Evolutionary conservation across 2,888 invertebrate species (phyloP), one percentile per base, ranked within the genome.

Genomic region (Epinotia demarniana): DNA sequence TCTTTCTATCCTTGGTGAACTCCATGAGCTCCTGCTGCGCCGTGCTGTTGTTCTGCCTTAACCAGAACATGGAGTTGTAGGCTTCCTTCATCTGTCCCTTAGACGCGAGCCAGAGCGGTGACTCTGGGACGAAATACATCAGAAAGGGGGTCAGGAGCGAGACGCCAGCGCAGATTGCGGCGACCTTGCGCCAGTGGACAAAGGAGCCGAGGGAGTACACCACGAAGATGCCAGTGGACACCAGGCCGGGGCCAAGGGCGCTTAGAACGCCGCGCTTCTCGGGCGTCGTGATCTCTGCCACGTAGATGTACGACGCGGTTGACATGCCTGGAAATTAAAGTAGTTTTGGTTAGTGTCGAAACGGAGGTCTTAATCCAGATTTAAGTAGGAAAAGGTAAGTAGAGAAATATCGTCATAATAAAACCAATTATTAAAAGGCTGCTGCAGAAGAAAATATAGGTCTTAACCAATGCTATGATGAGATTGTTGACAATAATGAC

Each of bases 181-280:
- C 96, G 0, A 96, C 95, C 73, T 94, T 94, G 77, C 96, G 93
- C 96, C 96, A 97, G 74, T 95, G 94, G 11, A 96, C 88, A 82
- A 96, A 92, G 13, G 96, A 96, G 27, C 97, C 97, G 12, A 96
- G 83, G 0, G 95, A 95, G 88, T 97, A 97, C 3, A 96, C 95
- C 69, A 96, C 89, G 76, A 97, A 95, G 75, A 97, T 96, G 0
- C 97, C 97, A 2, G 96, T 94, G 0, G 96, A 96, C 27, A 96
- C 96, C 78, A 96, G 90, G 0, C 96, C 95, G 0, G 97, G 96
- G 0, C 96, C 96, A 27, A 96, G 84, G 0, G 96, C 96, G 78
- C 96, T 96, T 11, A 97, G 91, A 71, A 96, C 95, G 1, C 96
- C 96, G 71, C 97, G 91, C 80, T 96, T 95, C 80, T 95, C 94